Evolutionary conservation across 2,797 vertebrate genomes (phyloP), one percentile per base, ranked within the genome.

Genomic region (Enteromius unitaeniatus): DNA sequence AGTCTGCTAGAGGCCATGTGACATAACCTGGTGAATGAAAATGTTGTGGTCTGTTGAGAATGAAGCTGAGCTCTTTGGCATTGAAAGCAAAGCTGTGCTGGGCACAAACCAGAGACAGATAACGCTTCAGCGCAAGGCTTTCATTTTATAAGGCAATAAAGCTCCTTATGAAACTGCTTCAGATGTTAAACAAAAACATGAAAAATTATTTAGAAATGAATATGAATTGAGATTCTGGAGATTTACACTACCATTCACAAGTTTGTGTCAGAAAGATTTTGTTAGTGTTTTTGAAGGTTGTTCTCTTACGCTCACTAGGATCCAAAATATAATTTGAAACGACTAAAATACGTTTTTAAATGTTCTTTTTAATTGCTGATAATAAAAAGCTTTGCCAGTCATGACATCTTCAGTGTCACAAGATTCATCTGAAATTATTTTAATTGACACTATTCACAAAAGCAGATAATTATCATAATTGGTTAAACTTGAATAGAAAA

Each of bases 1-100:
- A 77, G 81, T 83, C 55, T 83, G 81, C 81, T 77, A 68, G 60
- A 58, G 81, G 81, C 81, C 72, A 68, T 68, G 58, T 67, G 81
- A 83, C 81, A 76, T 68, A 68, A 55, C 60, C 60, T 15, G 72
- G 31, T 68, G 64, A 76, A 77, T 83, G 37, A 77, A 77, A 83
- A 77, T 83, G 73, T 58, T 77, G 72, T 76, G 31, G 70, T 74
- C 80, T 82, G 58, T 65, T 75, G 80, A 82, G 80, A 82, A 70
- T 51, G 42, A 73, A 81, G 68, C 53, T 13, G 58, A 82, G 80
- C 70, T 65, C 42, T 77, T 83, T 55, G 73, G 62, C 34, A 47
- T 67, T 83, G 62, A 68, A 68, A 76, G 37, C n/a, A 68, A 76
- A 75, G 72, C 53, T 60, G 37, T 17, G 74, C n/a, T 42, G 34